Evolutionary conservation across 2,888 invertebrate species (phyloP).

Genomic region (Herminia tarsipennalis): DNA sequence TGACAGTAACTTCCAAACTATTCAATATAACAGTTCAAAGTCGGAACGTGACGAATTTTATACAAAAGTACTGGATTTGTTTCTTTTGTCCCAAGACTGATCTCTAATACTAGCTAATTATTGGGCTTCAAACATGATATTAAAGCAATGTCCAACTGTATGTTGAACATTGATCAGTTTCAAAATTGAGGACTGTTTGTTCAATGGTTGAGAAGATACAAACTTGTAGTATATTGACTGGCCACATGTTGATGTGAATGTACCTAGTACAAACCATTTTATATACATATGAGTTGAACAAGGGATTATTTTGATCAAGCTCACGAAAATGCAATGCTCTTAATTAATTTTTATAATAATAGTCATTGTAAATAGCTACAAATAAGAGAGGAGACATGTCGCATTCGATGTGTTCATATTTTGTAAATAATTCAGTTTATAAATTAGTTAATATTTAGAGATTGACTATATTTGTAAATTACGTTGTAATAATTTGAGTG

Average conservation of each 20-base stretch:
- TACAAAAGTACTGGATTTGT: slow-evolving; percentile 62
- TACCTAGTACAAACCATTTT: slow-evolving; percentile 45
- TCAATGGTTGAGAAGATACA: slow-evolving; percentile 52
- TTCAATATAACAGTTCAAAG: slow-evolving; percentile 43
- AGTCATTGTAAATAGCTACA: slow-evolving; percentile 84
- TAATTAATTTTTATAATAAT: slow-evolving; percentile 75
- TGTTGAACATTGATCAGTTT: slow-evolving; percentile 46
- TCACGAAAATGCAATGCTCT: slow-evolving; percentile 82
- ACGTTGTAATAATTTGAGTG: slow-evolving; percentile 78
- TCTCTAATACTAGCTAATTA: slow-evolving; percentile 67
- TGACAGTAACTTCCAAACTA: slow-evolving; percentile 46
- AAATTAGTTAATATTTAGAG: slow-evolving; percentile 75
- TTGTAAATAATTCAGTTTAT: slow-evolving; percentile 83
- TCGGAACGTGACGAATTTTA: slow-evolving; percentile 55
- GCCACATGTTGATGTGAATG: slow-evolving; percentile 47
- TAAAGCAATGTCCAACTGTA: slow-evolving; percentile 40
- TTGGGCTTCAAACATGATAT: slow-evolving; percentile 61
- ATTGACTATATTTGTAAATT: slow-evolving; percentile 82
- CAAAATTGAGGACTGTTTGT: slow-evolving; percentile 53
- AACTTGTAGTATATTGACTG: slow-evolving; percentile 46
- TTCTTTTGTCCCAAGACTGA: slow-evolving; percentile 81
- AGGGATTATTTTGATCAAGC: slow-evolving; percentile 80
- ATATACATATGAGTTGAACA: slow-evolving; percentile 65
- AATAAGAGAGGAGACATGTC: slow-evolving; percentile 73
- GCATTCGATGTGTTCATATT: slow-evolving; percentile 71